Conservation (phyloP, 2,797 vertebrate species). For the Eulemur coronatus region DNA sequence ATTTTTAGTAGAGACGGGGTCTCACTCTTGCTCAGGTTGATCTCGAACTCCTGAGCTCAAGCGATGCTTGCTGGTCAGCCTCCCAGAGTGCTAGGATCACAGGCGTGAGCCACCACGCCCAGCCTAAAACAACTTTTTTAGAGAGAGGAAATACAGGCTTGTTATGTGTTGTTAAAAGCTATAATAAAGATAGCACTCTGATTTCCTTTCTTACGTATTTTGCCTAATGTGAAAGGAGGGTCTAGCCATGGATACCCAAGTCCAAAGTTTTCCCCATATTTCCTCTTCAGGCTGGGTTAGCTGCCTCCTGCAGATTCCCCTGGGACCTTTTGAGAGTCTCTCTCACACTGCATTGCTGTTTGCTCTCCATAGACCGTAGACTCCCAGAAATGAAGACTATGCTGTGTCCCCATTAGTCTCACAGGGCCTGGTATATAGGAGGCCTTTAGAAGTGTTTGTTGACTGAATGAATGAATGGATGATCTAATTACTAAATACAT, state of each 20-base stretch:
- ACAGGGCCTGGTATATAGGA: background rate
- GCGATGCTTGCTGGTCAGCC: background rate
- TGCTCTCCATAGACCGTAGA: background rate
- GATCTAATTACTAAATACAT: background rate
- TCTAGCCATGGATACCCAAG: background rate
- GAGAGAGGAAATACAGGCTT: background rate
- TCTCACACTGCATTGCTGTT: background rate
- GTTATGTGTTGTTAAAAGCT: background rate
- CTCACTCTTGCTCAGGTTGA: background rate
- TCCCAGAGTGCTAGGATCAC: background rate
- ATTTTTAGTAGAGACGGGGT: background rate
- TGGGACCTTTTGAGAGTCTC: background rate
- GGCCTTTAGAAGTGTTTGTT: background rate
- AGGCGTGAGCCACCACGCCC: background rate
- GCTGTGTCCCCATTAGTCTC: background rate
- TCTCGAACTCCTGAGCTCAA: background rate
- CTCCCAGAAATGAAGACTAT: background rate
- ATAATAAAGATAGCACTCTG: background rate
- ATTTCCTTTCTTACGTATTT: conserved; percentile 37
- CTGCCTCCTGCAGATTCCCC: background rate
- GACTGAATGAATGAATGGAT: background rate
- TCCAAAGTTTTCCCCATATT: background rate
- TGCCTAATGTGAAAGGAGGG: background rate
- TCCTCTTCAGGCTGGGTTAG: background rate
- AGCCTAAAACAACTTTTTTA: background rate